Evolutionary conservation across 2,113 vertebrate species (phyloP), one percentile per base, ranked within the genome.

Genomic region (Laticauda laticaudata): DNA sequence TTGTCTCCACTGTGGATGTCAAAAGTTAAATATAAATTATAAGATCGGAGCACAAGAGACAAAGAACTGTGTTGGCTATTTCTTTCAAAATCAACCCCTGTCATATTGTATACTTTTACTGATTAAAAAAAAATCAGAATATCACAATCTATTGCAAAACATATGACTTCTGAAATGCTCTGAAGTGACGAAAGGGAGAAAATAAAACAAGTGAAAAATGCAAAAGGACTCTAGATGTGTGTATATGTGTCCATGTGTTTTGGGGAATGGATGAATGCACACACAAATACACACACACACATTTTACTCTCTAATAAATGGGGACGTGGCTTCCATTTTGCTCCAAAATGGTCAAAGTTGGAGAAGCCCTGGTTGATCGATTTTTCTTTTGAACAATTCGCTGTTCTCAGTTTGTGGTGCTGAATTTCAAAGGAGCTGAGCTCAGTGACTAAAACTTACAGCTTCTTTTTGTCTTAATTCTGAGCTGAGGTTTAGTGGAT

Each of bases 321-420:
- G 75, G 18, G 15, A 4, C 3, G 20, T 21, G 34, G 75, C 7
- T 81, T 12, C 48, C 20, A 0, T 86, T 5, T 11, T 3, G 6
- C 12, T 12, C 20, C 23, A 9, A 53, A 24, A n/a, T 48, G 43
- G 12, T 29, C 20, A 39, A 86, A 24, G 2, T 29, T 15, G 26
- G 43, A 10, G 24, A 61, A n/a, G 3, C 45, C 5, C 21, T 24
- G 9, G 23, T 34, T 86, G 24, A 3, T 11, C 2, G 5, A 3
- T 85, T 8, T 55, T 57, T 23, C 29, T 64, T 18, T 51, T 5
- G 29, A 85, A 87, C 86, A 15, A 51, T 54, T 91, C 90, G 61
- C 93, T 89, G 90, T 88, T 87, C 59, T 34, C 11, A 59, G 5
- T 12, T 24, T 3, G 2, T 89, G 93, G 90, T 93, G 90, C 86